These are phyloP conservation scores for Xiphorhynchus elegans DNA, from an alignment of 2,113 vertebrate genomes.

Conservation along the genomic window DNA sequence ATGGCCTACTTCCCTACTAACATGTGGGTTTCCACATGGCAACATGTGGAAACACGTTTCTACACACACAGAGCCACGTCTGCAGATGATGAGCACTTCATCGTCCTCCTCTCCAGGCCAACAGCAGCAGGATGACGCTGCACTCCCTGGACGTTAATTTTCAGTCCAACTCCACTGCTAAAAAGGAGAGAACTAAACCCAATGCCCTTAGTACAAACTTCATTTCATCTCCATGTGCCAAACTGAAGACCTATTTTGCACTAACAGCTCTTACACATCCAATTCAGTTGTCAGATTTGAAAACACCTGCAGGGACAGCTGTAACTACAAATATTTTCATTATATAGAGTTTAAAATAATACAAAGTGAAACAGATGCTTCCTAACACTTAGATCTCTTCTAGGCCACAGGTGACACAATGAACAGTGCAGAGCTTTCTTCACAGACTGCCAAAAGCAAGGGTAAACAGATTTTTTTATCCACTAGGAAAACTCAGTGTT, in stretches of 20 bases:
- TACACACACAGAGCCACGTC: fast-evolving
- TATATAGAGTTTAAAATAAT: not conserved
- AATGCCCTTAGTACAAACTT: not conserved
- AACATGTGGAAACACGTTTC: not conserved
- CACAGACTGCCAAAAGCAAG: not conserved
- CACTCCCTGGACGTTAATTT: not conserved
- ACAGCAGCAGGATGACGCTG: not conserved
- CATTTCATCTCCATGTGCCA: not conserved
- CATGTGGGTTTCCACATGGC: not conserved
- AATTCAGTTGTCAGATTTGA: not conserved
- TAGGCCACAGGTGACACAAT: not conserved
- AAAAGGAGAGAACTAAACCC: not conserved
- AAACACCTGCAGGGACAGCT: not conserved
- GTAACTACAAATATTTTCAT: not conserved
- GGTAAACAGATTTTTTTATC: not conserved
- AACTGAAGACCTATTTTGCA: not conserved
- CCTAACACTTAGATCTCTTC: not conserved
- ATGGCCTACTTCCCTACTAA: not conserved
- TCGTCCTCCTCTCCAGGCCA: not conserved
- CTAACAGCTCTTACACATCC: not conserved
- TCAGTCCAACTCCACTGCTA: not conserved
- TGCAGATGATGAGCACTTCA: not conserved
- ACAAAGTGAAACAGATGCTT: not conserved
- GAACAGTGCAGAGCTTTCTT: not conserved
- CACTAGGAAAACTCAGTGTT: not conserved